phyloP scores from a whole-genome alignment of 23 tunicate genomes.

The Trididemnum nubilum region DNA sequence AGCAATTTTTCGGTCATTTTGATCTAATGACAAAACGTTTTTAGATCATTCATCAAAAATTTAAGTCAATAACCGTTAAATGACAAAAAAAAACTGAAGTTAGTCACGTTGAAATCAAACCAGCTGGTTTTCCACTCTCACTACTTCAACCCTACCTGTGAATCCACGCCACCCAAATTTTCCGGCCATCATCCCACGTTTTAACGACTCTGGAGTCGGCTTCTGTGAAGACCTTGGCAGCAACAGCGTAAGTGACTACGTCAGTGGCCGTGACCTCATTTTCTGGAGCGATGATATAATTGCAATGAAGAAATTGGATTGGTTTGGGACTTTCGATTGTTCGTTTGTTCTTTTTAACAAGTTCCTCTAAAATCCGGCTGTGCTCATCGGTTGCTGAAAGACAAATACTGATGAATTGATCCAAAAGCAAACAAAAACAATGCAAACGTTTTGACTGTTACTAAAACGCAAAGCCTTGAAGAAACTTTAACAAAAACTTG shows the following conservation, averaged over 20 bases:
- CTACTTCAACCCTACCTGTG: slow-evolving; percentile 65
- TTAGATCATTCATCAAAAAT: too few species aligned
- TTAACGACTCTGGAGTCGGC: slow-evolving; percentile 76
- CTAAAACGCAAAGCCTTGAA: neutral
- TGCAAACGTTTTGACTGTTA: neutral
- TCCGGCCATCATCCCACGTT: slow-evolving; percentile 89
- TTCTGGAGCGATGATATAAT: slow-evolving; percentile 62
- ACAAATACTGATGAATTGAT: neutral
- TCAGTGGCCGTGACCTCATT: slow-evolving; percentile 57
- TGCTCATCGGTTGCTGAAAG: slow-evolving; percentile 70
- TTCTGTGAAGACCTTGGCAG: slow-evolving; percentile 92
- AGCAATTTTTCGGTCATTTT: too few species aligned
- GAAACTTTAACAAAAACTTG: neutral
- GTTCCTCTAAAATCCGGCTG: slow-evolving; percentile 69
- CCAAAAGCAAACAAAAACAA: neutral
- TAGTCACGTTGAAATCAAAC: too few species aligned
- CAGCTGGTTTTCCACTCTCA: too few species aligned
- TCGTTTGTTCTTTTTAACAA: slow-evolving; percentile 57
- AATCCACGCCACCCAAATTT: slow-evolving; percentile 91
- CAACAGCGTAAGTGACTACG: slow-evolving; percentile 86
- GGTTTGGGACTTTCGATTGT: slow-evolving; percentile 91
- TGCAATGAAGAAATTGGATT: slow-evolving; percentile 69
- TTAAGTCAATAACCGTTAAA: too few species aligned
- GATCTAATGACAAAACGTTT: too few species aligned
- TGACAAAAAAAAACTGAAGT: too few species aligned